Conservation (phyloP, 1,140 invertebrate genomes). For the Cepaea nemoralis region DNA sequence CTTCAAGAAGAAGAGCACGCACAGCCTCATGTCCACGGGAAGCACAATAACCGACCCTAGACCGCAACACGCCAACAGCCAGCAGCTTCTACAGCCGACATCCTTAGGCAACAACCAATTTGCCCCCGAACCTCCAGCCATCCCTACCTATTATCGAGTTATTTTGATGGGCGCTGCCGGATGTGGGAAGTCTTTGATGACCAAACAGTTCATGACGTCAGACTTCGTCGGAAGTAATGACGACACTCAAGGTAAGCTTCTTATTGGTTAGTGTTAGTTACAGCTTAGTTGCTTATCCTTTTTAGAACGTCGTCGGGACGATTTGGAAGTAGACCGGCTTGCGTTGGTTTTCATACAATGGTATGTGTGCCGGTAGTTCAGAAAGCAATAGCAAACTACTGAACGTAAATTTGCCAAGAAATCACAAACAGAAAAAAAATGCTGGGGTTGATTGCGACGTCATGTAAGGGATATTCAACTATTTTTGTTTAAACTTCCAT, state of each 20-base stretch:
- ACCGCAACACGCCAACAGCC: conserved; percentile 31
- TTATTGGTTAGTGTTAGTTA: too few relatives aligned
- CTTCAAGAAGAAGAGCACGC: conserved; percentile 77
- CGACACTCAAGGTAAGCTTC: conserved; percentile 39
- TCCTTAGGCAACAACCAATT: neutral
- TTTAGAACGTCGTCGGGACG: too few relatives aligned
- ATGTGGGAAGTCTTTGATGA: conserved; percentile 88
- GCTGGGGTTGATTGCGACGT: too few relatives aligned
- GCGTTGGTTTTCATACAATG: too few relatives aligned
- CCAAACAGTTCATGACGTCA: conserved; percentile 92
- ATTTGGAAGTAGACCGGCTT: too few relatives aligned
- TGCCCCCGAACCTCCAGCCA: neutral
- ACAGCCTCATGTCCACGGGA: conserved; percentile 83
- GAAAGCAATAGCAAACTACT: too few relatives aligned
- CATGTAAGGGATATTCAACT: too few relatives aligned
- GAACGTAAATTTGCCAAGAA: too few relatives aligned
- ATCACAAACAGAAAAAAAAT: too few relatives aligned
- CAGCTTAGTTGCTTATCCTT: too few relatives aligned
- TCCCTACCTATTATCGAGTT: conserved; percentile 78
- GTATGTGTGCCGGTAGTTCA: too few relatives aligned
- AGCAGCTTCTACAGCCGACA: neutral
- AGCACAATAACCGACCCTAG: conserved; percentile 57
- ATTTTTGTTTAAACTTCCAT: too few relatives aligned
- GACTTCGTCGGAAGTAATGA: conserved; percentile 78
- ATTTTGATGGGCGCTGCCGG: conserved; percentile 87